Base-by-base conservation (phyloP, 2,888 invertebrate species). In the Xanthorhoe spadicearia region DNA sequence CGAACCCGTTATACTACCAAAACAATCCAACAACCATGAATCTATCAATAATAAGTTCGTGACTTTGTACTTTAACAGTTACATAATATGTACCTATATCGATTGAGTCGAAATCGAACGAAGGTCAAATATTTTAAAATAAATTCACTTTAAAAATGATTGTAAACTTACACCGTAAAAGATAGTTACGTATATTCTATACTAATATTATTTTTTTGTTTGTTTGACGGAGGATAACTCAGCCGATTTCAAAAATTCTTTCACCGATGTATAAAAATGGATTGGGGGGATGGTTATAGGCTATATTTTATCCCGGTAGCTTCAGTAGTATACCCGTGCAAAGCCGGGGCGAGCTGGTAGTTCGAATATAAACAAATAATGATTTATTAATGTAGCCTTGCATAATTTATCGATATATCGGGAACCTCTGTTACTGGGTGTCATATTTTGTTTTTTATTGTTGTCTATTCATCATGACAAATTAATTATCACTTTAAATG, bases 101-200 rank as follows among this genome's bases (percentile, higher is more conserved):
- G 62, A 55, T 71, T 56, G 64, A 69, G 57, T 68, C 72, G 74
- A 70, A 72, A 72, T 71, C 69, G 72, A 38, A 73, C 60, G 74
- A 74, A 77, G 76, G 75, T 64, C 61, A 71, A 50, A 15, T 76
- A 75, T 76, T 76, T 72, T 50, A 71, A 4, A 23, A 73, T 69
- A 72, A 67, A 66, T 68, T 48, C 28, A 38, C 48, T 35, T 55
- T 64, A 71, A 66, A 70, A 66, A 58, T 46, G 28, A 17, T 48
- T 66, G 52, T 50, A 61, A 61, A 57, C 8, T 18, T 17, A 8
- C 6, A 17, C 6, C 15, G 48, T 8, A 48, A 48, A n/a, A n/a
- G n/a, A n/a, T n/a, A n/a, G n/a, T n/a, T n/a, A n/a, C n/a, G n/a
- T n/a, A n/a, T n/a, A n/a, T n/a, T n/a, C n/a, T n/a, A n/a, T n/a